A percentile compares a stretch with the other conserved stretches of the same genome.
Conservation (phyloP, 2,113 vertebrate genomes). For the Coptodon bakossiorum region DNA sequence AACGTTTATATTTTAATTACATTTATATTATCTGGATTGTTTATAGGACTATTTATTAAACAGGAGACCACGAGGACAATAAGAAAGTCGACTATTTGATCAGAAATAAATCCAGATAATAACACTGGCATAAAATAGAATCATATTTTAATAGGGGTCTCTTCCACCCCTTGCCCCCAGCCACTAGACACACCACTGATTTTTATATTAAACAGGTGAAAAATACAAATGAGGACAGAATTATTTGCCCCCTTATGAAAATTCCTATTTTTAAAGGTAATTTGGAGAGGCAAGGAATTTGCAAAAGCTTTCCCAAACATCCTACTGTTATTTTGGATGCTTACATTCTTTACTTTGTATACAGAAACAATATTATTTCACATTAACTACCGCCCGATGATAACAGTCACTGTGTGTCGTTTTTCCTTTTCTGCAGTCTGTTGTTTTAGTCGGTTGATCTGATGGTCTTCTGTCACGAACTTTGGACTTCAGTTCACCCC, state of each 20-base stretch:
- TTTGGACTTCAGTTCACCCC: background rate
- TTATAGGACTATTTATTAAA: background rate
- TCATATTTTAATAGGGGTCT: background rate
- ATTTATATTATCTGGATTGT: background rate
- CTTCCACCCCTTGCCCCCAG: background rate
- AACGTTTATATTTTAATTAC: background rate
- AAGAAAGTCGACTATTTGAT: background rate
- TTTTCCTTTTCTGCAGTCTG: background rate
- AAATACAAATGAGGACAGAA: background rate
- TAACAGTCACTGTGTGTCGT: accelerated
- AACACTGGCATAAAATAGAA: background rate
- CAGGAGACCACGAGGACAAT: background rate
- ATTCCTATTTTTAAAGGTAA: background rate
- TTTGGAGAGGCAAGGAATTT: background rate
- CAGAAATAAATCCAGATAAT: accelerated
- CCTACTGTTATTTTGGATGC: background rate
- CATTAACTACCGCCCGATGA: background rate
- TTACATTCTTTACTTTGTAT: background rate
- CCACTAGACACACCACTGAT: background rate
- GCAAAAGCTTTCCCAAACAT: background rate
- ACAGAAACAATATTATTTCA: background rate
- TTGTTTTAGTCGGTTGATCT: background rate
- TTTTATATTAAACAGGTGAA: background rate
- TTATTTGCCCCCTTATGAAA: background rate
- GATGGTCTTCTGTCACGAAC: background rate